These are phyloP conservation scores for Siniperca undulata DNA, from an alignment of 2,797 vertebrate genomes.

Conservation along the genomic window DNA sequence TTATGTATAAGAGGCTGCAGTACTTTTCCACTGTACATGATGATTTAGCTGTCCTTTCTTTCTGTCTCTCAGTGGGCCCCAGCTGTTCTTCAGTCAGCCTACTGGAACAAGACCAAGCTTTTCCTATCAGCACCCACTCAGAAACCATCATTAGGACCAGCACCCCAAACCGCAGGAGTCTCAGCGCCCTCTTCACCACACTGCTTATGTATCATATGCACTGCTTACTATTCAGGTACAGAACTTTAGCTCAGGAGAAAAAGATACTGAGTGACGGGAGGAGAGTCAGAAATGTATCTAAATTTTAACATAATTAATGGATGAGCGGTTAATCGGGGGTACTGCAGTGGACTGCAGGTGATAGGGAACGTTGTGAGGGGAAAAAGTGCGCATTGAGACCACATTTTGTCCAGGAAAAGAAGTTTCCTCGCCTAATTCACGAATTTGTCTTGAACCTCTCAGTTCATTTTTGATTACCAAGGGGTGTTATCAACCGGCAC, in stretches of 20 bases:
- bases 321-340: neutral
- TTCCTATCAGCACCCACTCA: conserved; percentile 44
- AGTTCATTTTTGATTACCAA: no score
- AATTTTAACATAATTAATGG: conserved; percentile 1
- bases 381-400: neutral
- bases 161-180: conserved; percentile 32
- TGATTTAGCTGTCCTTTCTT: conserved; percentile 9
- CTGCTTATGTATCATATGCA: conserved; percentile 28
- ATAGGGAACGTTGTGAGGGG: neutral
- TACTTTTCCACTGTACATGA: conserved; percentile 59
- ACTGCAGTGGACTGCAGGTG: neutral
- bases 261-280: neutral
- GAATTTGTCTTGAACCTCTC: no score
- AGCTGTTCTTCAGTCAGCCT: conserved; percentile 40
- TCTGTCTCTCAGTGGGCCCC: conserved; percentile 26
- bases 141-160: conserved; percentile 42
- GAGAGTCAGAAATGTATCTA: neutral
- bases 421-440: no score
- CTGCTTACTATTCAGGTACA: conserved; percentile 26
- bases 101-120: conserved; percentile 42
- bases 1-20: conserved; percentile 28
- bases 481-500: no score
- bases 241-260: neutral
- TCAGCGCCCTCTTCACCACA: neutral
- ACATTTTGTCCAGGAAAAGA: conserved; percentile 6